Percentiles rank a stretch among this genome's conserved stretches.
These are phyloP conservation scores for Cylloceria caligata DNA, from an alignment of 2,888 invertebrate genomes.

Conservation along the genomic window DNA sequence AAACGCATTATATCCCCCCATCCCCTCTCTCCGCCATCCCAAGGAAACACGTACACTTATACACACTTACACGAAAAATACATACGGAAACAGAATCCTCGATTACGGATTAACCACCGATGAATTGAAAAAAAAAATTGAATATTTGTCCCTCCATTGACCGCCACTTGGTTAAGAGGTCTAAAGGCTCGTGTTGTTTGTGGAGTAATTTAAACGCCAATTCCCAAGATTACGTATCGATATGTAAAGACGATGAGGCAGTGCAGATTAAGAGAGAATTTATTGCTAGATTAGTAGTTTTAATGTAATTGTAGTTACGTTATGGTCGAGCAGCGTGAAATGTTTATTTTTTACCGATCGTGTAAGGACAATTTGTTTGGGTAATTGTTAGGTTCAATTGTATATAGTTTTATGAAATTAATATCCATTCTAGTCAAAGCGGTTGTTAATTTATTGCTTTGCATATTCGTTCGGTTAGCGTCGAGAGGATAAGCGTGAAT, in stretches of 20 bases:
- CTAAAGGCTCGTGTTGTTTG: conserved; percentile 67
- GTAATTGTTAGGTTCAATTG: conserved; percentile 24
- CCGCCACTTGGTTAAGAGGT: conserved; percentile 69
- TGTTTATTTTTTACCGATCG: conserved; percentile 33
- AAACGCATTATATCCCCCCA: conserved; percentile 36
- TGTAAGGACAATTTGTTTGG: conserved; percentile 7
- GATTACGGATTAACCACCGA: conserved; percentile 54
- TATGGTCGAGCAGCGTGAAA: conserved; percentile 23
- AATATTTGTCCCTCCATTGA: conserved; percentile 68
- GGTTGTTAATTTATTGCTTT: conserved; percentile 4
- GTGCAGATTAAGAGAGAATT: conserved; percentile 40
- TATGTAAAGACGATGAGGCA: conserved; percentile 35
- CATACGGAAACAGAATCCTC: conserved; percentile 48
- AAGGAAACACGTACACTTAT: conserved; percentile 34
- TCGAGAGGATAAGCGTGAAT: conserved; percentile 16
- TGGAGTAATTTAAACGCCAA: conserved; percentile 63
- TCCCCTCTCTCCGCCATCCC: too few relatives aligned
- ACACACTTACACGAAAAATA: conserved; percentile 33
- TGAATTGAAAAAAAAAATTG: conserved; percentile 55
- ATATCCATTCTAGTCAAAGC: conserved; percentile 15
- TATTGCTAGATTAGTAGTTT: conserved; percentile 38
- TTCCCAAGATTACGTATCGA: conserved; percentile 59
- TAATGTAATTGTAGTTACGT: conserved; percentile 37
- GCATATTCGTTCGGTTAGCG: conserved; percentile 27
- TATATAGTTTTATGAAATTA: conserved; percentile 29